Evolutionary conservation across 35 echinoderm and acorn worm species (phyloP), one percentile per base, ranked within the genome.

Genomic region (Antedon bifida): DNA sequence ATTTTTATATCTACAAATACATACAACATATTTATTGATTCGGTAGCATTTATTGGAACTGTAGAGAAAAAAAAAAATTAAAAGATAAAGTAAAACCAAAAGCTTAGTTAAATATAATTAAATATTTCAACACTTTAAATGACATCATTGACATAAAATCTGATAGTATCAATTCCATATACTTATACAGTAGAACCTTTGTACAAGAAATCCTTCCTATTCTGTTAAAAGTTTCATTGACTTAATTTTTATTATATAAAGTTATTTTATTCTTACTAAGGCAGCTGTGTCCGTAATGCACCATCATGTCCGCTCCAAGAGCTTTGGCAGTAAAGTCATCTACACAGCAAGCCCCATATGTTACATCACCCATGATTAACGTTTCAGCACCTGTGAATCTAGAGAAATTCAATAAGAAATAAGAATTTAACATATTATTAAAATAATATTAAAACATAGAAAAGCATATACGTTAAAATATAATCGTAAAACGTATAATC

Each of bases 251-350:
- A 42, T 7, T 42, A 14, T 42, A 42, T 42, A 7, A 14, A 42
- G 38, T 42, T 42, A 7, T 77, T n/a, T n/a, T n/a, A n/a, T 12
- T 78, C 93, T 96, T 34, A 96, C 93, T 85, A 32, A 96, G 76
- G 76, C 93, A 96, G 79, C 93, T 96, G 45, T 92, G 93, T 86
- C 93, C 93, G 85, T 96, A 96, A 38, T 96, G 93, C 28, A 96
- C 90, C 93, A 96, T 96, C 8, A 96, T 45, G 38, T 96, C 93
- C 26, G 93, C 93, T 33, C 87, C 90, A 7, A 96, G 75, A 33
- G 93, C 93, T 82, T 86, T 96, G n/a, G 93, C 93, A 17, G 90
- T 96, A 76, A 83, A 96, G 77, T 96, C 93, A 92, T 96, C 93
- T 28, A 96, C 87, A 89, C 93, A 96, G 74, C 93, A 96, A 26